These are phyloP conservation scores for Chloropsis hardwickii DNA, from an alignment of 2,113 vertebrate species.

Conservation along the genomic window DNA sequence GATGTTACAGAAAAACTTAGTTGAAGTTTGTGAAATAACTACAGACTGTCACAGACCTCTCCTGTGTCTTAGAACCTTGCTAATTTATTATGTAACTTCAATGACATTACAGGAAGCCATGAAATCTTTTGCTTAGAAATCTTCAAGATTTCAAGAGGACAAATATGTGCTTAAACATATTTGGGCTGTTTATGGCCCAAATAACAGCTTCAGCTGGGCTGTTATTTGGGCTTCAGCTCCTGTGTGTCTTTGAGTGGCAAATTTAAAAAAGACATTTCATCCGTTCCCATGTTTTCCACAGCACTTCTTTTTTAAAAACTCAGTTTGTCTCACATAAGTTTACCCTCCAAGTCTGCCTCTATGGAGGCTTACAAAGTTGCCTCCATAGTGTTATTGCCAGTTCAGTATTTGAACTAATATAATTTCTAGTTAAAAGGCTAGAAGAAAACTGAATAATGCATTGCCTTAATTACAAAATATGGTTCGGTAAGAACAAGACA, in stretches of 20 bases:
- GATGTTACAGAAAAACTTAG: not conserved
- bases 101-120: not conserved
- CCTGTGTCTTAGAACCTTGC: not conserved
- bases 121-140: not conserved
- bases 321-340: rapidly evolving
- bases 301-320: not conserved
- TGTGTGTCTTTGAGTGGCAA: not conserved
- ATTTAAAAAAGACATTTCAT: not conserved
- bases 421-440: not conserved
- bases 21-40: not conserved
- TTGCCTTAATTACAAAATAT: not conserved
- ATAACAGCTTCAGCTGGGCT: too few relatives aligned
- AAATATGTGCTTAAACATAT: not conserved
- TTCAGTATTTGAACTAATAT: not conserved
- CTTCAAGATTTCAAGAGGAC: not conserved
- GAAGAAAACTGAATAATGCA: not conserved
- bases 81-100: not conserved
- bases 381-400: not conserved
- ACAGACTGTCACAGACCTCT: not conserved
- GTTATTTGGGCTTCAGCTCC: not conserved
- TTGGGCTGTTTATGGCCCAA: too few relatives aligned
- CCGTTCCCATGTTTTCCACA: not conserved
- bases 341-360: not conserved
- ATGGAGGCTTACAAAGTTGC: not conserved
- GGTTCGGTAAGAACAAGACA: not conserved